phyloP scores from a whole-genome alignment of 2,113 vertebrate genomes.

The Serilophus lunatus region DNA sequence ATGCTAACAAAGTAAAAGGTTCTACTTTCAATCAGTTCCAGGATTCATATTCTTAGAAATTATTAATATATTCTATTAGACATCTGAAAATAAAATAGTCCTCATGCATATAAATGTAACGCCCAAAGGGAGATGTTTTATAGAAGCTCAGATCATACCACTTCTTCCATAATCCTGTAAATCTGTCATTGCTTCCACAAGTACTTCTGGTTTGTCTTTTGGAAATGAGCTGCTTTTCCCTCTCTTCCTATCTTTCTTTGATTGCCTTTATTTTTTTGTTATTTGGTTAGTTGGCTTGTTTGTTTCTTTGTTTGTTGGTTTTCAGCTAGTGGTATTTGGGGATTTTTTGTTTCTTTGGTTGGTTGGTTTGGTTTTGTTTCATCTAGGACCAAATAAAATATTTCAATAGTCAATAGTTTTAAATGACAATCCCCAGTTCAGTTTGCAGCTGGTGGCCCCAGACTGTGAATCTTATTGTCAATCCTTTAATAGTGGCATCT shows the following conservation, averaged over 20 bases:
- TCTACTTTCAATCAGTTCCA: neutral
- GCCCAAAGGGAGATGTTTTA: neutral
- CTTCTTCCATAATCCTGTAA: neutral
- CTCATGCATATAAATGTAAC: conserved; percentile 10
- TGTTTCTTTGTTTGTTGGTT: fast-evolving
- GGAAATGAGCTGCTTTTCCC: neutral
- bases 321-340: neutral
- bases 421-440: neutral
- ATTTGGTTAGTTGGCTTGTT: neutral
- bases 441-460: neutral
- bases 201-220: neutral
- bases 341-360: too few species aligned
- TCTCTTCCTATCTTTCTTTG: neutral
- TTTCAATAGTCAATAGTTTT: neutral
- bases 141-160: neutral
- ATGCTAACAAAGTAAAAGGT: neutral
- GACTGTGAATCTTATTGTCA: neutral
- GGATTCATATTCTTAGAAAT: neutral
- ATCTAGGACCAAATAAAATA: neutral
- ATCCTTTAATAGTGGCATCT: neutral
- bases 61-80: conserved; percentile 20
- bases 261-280: neutral
- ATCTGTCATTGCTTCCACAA: neutral
- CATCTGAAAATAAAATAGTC: conserved; percentile 8
- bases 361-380: neutral